A percentile compares a stretch with the other conserved stretches of the same genome.
Conservation (phyloP, 2,888 invertebrate genomes). For the Tetropium fuscum region DNA sequence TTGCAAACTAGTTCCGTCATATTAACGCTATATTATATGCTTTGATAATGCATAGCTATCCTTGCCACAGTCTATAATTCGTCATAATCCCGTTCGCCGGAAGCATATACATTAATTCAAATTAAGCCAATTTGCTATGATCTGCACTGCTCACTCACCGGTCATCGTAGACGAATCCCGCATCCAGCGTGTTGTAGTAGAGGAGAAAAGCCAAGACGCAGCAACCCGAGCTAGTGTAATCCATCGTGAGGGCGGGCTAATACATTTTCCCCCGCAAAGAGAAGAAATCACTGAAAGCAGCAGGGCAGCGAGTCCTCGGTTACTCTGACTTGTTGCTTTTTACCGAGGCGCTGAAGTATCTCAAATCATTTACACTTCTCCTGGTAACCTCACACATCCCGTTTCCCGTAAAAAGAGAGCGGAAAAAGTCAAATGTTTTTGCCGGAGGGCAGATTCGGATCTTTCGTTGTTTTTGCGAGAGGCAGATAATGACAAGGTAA, state of each 20-base stretch:
- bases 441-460: constrained; percentile 38
- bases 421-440: constrained; percentile 36
- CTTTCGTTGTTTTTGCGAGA: constrained; percentile 41
- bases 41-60: constrained; percentile 2
- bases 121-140: constrained; percentile 39
- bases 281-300: constrained; percentile 23
- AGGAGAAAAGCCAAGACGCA: constrained; percentile 87
- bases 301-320: constrained; percentile 22
- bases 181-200: constrained; percentile 92
- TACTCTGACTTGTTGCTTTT: constrained; percentile 60
- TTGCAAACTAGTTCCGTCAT: too few species aligned
- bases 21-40: not conserved
- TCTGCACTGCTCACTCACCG: constrained; percentile 74
- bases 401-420: constrained; percentile 31
- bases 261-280: constrained; percentile 37
- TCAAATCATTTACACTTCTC: constrained; percentile 48
- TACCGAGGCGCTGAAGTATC: constrained; percentile 54
- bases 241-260: constrained; percentile 69
- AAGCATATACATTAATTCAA: constrained; percentile 32
- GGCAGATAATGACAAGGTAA: constrained; percentile 43
- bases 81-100: constrained; percentile 2
- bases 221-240: constrained; percentile 84
- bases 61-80: constrained; percentile 7
- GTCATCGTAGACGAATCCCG: constrained; percentile 98
- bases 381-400: constrained; percentile 54